phyloP scores from a whole-genome alignment of 2,888 invertebrate species.

The Cyclophora albipunctata region DNA sequence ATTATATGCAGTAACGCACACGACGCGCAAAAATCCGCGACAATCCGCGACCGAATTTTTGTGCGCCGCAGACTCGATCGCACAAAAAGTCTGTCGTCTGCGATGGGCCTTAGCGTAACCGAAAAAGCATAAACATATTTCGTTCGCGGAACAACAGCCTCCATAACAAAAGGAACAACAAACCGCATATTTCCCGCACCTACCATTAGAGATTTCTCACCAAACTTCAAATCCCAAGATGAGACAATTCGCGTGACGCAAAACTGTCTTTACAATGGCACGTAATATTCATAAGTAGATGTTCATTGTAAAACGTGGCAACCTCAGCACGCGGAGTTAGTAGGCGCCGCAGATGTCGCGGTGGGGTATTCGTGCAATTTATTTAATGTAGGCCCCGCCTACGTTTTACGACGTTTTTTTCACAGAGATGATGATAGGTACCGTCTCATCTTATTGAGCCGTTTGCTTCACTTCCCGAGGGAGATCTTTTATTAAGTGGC shows the following conservation, averaged over 20 bases:
- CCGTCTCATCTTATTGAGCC: conserved; percentile 65
- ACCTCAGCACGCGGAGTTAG: conserved; percentile 26
- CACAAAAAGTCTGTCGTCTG: too few relatives aligned
- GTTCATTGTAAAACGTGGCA: conserved; percentile 15
- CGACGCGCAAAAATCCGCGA: too few relatives aligned
- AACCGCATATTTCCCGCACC: too few relatives aligned
- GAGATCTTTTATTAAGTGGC: conserved; percentile 67
- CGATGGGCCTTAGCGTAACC: too few relatives aligned
- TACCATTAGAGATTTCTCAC: not conserved
- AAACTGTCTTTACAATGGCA: conserved; percentile 9
- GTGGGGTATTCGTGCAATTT: conserved; percentile 59
- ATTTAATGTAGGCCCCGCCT: conserved; percentile 60
- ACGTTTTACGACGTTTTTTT: conserved; percentile 62
- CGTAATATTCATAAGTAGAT: conserved; percentile 13
- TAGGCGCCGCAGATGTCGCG: conserved; percentile 48
- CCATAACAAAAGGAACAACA: too few relatives aligned
- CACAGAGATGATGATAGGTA: conserved; percentile 45
- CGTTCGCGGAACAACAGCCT: too few relatives aligned
- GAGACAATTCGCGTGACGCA: conserved; percentile 6
- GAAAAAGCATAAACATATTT: too few relatives aligned
- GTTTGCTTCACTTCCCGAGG: conserved; percentile 55
- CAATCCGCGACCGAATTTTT: too few relatives aligned
- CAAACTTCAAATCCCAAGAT: conserved; percentile 1
- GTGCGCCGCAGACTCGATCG: too few relatives aligned
- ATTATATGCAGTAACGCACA: too few relatives aligned